Evolutionary conservation across 2,888 invertebrate genomes (phyloP).

Genomic region (Oscheius sp.): DNA sequence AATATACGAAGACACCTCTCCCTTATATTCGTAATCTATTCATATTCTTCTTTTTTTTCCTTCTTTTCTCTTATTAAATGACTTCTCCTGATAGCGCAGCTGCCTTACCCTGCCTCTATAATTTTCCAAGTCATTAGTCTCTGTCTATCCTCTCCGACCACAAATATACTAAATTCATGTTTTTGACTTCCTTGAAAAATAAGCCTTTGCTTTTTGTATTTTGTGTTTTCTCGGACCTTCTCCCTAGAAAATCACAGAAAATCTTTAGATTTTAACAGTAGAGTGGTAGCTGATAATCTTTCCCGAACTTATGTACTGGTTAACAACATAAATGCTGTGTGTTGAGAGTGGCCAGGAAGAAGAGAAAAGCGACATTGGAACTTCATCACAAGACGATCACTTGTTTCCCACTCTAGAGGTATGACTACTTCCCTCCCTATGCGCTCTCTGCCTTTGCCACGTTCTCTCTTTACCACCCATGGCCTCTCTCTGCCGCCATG

Average conservation of each 20-base stretch:
- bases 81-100: no score
- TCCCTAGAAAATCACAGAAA: background rate
- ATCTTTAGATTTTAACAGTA: background rate
- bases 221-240: background rate
- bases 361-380: slow-evolving; percentile 8
- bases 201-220: background rate
- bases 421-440: slow-evolving; percentile 23
- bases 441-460: slow-evolving; percentile 7
- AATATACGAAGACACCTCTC: no score
- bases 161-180: no score
- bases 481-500: slow-evolving; percentile 22
- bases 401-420: slow-evolving; percentile 38
- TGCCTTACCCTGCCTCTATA: no score
- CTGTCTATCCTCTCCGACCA: no score
- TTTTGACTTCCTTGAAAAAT: no score
- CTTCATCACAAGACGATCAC: slow-evolving; percentile 38
- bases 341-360: slow-evolving; percentile 17
- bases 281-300: background rate
- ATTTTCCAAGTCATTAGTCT: no score
- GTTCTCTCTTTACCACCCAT: slow-evolving; percentile 11
- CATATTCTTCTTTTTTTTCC: no score
- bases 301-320: background rate
- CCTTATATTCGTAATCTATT: no score
- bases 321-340: slow-evolving; percentile 16
- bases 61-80: no score